Evolutionary conservation across 2,888 invertebrate genomes (phyloP).

Genomic region (Octonoba sinensis): DNA sequence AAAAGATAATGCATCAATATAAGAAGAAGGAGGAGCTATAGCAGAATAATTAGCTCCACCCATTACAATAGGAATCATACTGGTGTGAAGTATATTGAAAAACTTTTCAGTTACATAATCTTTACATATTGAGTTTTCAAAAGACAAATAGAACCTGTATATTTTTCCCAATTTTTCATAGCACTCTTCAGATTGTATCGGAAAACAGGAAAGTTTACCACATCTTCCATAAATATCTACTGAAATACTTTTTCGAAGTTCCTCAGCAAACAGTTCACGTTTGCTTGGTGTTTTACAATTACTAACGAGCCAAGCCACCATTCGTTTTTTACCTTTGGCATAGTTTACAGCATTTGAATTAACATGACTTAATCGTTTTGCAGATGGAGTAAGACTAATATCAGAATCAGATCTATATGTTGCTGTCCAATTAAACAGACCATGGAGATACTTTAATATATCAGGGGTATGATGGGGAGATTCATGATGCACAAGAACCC

Average conservation of each 20-base stretch:
- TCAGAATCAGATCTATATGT: slow-evolving; percentile 66
- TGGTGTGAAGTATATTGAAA: slow-evolving; percentile 69
- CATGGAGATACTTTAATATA: slow-evolving; percentile 52
- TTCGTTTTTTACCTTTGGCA: slow-evolving; percentile 70
- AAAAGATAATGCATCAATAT: slow-evolving; percentile 65
- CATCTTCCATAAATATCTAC: slow-evolving; percentile 72
- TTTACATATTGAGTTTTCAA: slow-evolving; percentile 71
- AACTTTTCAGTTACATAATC: slow-evolving; percentile 72
- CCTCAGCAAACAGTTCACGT: slow-evolving; percentile 69
- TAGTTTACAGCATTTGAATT: slow-evolving; percentile 31
- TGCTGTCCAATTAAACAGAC: slow-evolving; percentile 66
- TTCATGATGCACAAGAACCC: slow-evolving; percentile 65
- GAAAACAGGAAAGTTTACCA: slow-evolving; percentile 69
- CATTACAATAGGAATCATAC: slow-evolving; percentile 66
- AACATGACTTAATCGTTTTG: slow-evolving; percentile 10
- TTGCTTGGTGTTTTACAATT: slow-evolving; percentile 71
- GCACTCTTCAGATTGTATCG: slow-evolving; percentile 68
- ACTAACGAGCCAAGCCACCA: slow-evolving; percentile 72
- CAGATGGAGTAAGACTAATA: slow-evolving; percentile 52
- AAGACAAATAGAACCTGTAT: slow-evolving; percentile 71
- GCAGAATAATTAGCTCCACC: slow-evolving; percentile 65
- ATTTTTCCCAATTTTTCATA: slow-evolving; percentile 69
- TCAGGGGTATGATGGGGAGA: slow-evolving; percentile 65
- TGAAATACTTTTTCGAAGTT: slow-evolving; percentile 69
- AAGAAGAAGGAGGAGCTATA: slow-evolving; percentile 66